Conservation (phyloP, 2,113 vertebrate genomes). For the Chrysemys picta region DNA sequence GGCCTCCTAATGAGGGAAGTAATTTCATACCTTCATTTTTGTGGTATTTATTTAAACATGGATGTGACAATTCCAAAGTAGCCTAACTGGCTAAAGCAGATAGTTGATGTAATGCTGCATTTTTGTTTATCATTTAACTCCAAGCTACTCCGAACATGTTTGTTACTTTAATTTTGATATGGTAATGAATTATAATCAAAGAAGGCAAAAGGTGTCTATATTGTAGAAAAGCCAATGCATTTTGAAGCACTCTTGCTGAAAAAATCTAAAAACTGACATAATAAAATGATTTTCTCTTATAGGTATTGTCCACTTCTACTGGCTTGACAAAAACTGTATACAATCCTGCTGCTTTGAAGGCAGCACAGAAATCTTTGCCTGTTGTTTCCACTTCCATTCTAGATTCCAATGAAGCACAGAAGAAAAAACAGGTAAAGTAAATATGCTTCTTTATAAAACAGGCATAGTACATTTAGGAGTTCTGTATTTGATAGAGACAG, state of each 20-base stretch:
- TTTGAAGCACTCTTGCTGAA: conserved; percentile 32
- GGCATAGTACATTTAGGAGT: conserved; percentile 23
- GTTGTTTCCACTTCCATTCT: conserved; percentile 77
- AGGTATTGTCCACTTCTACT: conserved; percentile 95
- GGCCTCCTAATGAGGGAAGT: not conserved
- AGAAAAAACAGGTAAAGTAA: conserved; percentile 92
- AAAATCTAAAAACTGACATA: conserved; percentile 28
- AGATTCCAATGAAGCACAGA: conserved; percentile 89
- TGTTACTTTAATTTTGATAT: conserved; percentile 39
- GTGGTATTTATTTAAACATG: not conserved
- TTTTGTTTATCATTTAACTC: conserved; percentile 19
- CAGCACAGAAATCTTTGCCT: conserved; percentile 87
- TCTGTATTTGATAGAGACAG: conserved; percentile 21
- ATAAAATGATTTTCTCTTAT: conserved; percentile 76
- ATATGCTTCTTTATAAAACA: conserved; percentile 61
- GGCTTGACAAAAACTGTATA: conserved; percentile 99
- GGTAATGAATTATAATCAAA: conserved; percentile 2
- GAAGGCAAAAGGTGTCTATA: conserved; percentile 19
- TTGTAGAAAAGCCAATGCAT: not conserved
- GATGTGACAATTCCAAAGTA: not conserved
- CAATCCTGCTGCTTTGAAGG: conserved; percentile 94
- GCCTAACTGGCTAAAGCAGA: not conserved
- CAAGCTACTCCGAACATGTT: not conserved
- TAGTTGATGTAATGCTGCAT: conserved; percentile 17
- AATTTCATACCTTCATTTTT: not conserved